Conservation (phyloP, 2,113 vertebrate genomes). For the Cricetomys ansorgei region DNA sequence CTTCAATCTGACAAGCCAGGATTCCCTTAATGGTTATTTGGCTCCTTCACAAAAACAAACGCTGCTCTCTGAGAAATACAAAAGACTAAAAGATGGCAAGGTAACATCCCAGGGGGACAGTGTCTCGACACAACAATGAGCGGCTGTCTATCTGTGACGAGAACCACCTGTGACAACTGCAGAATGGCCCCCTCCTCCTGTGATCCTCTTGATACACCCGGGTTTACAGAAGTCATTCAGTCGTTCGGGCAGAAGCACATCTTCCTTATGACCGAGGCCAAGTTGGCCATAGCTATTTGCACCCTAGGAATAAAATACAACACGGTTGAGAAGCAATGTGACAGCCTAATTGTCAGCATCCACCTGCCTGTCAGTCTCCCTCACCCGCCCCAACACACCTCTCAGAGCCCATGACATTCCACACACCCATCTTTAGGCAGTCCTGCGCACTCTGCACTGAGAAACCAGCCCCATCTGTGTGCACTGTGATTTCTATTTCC, state of each 20-base stretch:
- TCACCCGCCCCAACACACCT: neutral
- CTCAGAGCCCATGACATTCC: neutral
- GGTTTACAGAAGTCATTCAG: constrained; percentile 81
- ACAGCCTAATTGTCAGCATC: neutral
- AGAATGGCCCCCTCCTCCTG: constrained; percentile 94
- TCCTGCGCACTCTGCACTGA: neutral
- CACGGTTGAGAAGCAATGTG: constrained; percentile 13
- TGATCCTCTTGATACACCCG: constrained; percentile 80
- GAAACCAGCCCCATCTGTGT: neutral
- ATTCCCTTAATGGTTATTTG: neutral
- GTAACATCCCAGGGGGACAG: neutral
- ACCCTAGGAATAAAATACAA: constrained; percentile 87
- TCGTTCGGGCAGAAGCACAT: constrained; percentile 87
- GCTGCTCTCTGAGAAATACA: constrained; percentile 26
- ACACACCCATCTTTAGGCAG: neutral
- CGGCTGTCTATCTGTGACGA: neutral
- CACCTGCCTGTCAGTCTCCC: neutral
- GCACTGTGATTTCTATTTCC: neutral
- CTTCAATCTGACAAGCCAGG: constrained; percentile 2
- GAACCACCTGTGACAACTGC: constrained; percentile 90
- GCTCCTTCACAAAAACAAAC: neutral
- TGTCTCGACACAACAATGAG: constrained; percentile 35
- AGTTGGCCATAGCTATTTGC: constrained; percentile 97
- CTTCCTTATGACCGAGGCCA: constrained; percentile 92
- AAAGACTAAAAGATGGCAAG: constrained; percentile 22